A percentile compares a stretch with the other conserved stretches of the same genome.
Evolutionary conservation across 2,888 invertebrate species (phyloP).

Genomic region (Apamea sordens): DNA sequence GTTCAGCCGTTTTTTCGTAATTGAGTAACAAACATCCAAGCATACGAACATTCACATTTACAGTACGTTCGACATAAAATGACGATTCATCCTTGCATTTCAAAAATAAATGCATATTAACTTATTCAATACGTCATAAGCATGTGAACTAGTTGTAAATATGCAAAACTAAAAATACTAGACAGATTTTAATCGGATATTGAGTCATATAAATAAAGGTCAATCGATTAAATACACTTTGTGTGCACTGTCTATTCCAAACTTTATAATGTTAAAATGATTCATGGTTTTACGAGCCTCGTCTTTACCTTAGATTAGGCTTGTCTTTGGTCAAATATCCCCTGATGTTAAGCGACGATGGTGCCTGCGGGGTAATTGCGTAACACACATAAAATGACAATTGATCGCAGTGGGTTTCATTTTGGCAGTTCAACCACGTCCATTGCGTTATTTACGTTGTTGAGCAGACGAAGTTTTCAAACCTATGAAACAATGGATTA

Average conservation of each 20-base stretch:
- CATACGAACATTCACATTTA: neutral
- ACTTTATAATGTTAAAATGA: neutral
- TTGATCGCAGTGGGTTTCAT: neutral
- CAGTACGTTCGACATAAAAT: neutral
- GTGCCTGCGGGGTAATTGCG: neutral
- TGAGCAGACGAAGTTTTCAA: neutral
- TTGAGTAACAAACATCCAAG: neutral
- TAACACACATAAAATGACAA: neutral
- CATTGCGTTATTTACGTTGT: neutral
- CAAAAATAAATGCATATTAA: neutral
- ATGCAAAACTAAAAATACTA: conserved; percentile 7
- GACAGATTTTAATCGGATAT: conserved; percentile 41
- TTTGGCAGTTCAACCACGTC: neutral
- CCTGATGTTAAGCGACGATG: neutral
- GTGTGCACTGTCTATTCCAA: neutral
- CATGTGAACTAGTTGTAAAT: neutral
- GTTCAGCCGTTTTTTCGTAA: neutral
- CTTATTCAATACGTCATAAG: neutral
- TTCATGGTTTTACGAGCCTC: conserved; percentile 10
- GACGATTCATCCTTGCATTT: no score
- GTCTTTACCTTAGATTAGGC: neutral
- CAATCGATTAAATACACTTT: conserved; percentile 13
- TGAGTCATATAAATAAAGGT: conserved; percentile 34
- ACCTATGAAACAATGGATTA: neutral
- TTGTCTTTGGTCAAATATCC: neutral